Percentiles rank a stretch among this genome's conserved stretches.
phyloP scores from a whole-genome alignment of 2,113 vertebrate genomes.

The Tapirus terrestris region DNA sequence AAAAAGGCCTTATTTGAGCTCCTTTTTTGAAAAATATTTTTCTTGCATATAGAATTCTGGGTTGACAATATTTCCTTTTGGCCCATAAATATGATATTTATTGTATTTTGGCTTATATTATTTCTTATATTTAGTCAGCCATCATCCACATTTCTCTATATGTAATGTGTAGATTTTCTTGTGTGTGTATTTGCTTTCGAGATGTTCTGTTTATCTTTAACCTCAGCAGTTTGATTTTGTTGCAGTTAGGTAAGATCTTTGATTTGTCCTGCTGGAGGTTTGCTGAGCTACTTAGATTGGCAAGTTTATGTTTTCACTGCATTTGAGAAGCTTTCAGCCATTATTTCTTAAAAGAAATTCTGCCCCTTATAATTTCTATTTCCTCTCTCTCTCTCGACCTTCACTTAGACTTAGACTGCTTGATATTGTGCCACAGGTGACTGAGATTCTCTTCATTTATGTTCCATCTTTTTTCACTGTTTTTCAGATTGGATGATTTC shows the following conservation, averaged over 20 bases:
- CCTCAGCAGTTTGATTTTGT: neutral
- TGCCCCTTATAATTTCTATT: neutral
- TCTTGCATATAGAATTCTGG: neutral
- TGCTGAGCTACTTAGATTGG: neutral
- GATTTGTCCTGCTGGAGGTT: neutral
- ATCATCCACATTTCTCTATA: neutral
- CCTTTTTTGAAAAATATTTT: neutral
- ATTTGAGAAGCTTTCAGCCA: neutral
- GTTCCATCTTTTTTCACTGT: neutral
- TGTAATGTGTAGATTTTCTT: neutral
- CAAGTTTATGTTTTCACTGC: neutral
- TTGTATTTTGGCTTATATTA: neutral
- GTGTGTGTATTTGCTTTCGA: neutral
- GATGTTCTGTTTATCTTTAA: neutral
- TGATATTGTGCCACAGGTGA: neutral
- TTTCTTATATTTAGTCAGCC: neutral
- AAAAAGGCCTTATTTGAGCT: neutral
- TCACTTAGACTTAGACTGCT: neutral
- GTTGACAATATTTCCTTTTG: neutral
- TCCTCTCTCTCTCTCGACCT: neutral
- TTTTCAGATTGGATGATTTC: neutral
- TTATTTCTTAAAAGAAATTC: neutral
- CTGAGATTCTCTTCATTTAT: neutral
- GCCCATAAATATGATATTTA: neutral
- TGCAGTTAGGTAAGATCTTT: neutral